Base-by-base conservation (phyloP, 2,797 vertebrate genomes). In the Diceros bicornis region DNA sequence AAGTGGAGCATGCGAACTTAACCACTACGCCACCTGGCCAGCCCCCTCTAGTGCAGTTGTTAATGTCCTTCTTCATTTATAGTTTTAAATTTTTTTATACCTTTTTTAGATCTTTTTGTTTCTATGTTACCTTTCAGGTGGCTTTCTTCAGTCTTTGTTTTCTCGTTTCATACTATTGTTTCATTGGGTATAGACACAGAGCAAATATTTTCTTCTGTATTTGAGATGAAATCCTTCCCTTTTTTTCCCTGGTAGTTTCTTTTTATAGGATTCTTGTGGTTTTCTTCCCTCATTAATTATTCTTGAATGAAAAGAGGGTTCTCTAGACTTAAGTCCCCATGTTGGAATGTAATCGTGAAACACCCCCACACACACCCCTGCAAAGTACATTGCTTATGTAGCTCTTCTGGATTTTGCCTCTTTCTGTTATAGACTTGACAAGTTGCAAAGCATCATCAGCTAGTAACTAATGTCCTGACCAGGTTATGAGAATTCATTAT, bases 251-350 rank as follows among this genome's bases (percentile, higher is more conserved):
- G 16, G 34, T 75, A n/a, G 23, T 81, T 91, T 55, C 7, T 69
- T 64, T 59, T 47, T 37, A 47, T 83, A 77, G 41, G 57, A 90
- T 23, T 89, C 14, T 71, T 78, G 25, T 41, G 13, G 1, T 92
- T 88, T 90, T 87, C 10, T 87, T 87, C 0, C 4, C 18, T 64
- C 27, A 34, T 84, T 59, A 74, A 18, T 86, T 89, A 88, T 95
- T 92, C 11, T 82, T 86, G 92, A 94, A 81, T 94, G 23, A 92
- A 84, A 94, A 95, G 47, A 50, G 52, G 2, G 0, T 84, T 95
- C n/a, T 89, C 52, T 50, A 89, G 64, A 94, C 52, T 61, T 92
- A 9, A 92, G 10, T 86, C 16, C 10, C 17, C 81, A 7, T 29
- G 41, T 89, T 52, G 6, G 62, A 61, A 55, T 68, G 2, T 89